Evolutionary conservation across 2,797 vertebrate species (phyloP).

Genomic region (Hippopotamyrus pictus): DNA sequence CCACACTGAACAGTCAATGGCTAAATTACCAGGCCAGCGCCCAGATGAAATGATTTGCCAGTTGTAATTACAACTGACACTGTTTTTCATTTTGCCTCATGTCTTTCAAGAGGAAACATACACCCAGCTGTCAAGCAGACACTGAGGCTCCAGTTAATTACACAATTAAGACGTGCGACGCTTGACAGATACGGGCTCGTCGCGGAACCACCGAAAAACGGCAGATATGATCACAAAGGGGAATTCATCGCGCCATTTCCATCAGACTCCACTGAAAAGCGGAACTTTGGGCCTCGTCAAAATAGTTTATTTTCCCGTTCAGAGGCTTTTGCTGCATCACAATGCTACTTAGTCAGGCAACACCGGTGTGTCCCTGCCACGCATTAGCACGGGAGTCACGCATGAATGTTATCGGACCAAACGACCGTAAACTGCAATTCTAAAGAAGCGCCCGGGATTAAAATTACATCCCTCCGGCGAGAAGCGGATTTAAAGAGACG

Average conservation of each 20-base stretch:
- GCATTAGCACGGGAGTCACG: neutral
- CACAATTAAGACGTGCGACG: constrained; percentile 10
- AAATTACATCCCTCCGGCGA: neutral
- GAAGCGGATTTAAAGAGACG: neutral
- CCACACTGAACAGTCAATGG: constrained; percentile 17
- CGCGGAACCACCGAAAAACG: neutral
- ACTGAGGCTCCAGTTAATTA: neutral
- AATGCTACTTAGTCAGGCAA: neutral
- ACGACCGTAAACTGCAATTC: neutral
- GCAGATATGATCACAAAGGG: neutral
- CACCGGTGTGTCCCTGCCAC: neutral
- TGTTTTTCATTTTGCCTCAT: constrained; percentile 10
- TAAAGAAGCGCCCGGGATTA: neutral
- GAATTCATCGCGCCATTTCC: neutral
- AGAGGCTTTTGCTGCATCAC: neutral
- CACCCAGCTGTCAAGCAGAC: constrained; percentile 7
- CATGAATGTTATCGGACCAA: neutral
- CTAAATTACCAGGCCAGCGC: neutral
- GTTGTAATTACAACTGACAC: constrained; percentile 10
- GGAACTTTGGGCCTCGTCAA: neutral
- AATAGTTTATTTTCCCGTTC: neutral
- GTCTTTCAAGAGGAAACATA: constrained; percentile 5
- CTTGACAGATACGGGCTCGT: neutral
- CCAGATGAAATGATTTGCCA: constrained; percentile 6
- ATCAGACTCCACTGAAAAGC: neutral